Percentiles rank a stretch among this genome's conserved stretches.
phyloP scores from a whole-genome alignment of 2,797 vertebrate genomes.

The Centroberyx gerrardi region DNA sequence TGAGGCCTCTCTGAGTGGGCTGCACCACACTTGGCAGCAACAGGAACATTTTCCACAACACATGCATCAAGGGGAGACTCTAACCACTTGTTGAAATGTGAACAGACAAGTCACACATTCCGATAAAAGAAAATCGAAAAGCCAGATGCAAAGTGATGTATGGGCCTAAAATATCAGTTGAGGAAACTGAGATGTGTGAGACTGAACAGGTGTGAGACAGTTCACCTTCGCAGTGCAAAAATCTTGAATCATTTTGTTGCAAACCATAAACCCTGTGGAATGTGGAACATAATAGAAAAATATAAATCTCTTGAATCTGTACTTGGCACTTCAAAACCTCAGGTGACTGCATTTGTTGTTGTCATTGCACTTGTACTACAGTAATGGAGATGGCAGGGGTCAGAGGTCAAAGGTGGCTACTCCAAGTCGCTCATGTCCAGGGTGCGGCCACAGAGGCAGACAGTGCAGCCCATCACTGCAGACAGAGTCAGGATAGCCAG shows the following conservation, averaged over 20 bases:
- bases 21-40: conserved; percentile 29
- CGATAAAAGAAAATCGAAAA: neutral
- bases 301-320: neutral
- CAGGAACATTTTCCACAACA: conserved; percentile 49
- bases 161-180: conserved; percentile 12
- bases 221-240: neutral
- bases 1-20: neutral
- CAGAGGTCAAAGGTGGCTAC: conserved; percentile 25
- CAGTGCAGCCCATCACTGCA: conserved; percentile 84
- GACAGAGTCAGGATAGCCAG: conserved; percentile 82
- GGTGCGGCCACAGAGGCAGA: conserved; percentile 81
- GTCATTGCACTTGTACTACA: neutral
- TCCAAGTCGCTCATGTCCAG: conserved; percentile 70
- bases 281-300: no score
- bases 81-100: conserved; percentile 15
- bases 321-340: neutral
- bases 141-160: conserved; percentile 22
- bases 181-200: neutral
- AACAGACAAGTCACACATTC: neutral
- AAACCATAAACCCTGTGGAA: neutral
- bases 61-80: conserved; percentile 6
- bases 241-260: neutral
- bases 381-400: conserved; percentile 4
- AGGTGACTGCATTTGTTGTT: neutral
- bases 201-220: conserved; percentile 2